Percentiles rank a stretch among this genome's conserved stretches.
These are phyloP conservation scores for Zaprionus africanus DNA, from an alignment of 1,140 invertebrate genomes.

Conservation along the genomic window DNA sequence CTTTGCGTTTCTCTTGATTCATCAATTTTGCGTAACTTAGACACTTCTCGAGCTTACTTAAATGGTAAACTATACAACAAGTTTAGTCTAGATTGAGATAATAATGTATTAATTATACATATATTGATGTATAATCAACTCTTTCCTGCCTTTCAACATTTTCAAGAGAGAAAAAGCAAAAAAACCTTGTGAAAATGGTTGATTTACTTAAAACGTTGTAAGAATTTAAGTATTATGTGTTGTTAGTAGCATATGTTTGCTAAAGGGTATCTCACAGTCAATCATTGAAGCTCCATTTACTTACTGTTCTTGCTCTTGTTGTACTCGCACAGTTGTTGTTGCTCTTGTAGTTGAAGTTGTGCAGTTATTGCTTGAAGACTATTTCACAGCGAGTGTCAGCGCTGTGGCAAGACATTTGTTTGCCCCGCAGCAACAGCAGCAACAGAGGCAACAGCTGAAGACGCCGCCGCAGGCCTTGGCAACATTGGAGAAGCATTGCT, in stretches of 20 bases:
- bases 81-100: not conserved
- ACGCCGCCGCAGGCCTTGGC: slow-evolving; percentile 11
- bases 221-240: not conserved
- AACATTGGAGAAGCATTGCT: not conserved
- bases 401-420: slow-evolving; percentile 52
- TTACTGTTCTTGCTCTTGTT: slow-evolving; percentile 1
- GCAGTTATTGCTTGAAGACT: slow-evolving; percentile 66
- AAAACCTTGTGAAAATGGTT: not conserved
- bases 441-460: slow-evolving; percentile 35
- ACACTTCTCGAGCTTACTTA: not conserved
- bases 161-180: not conserved
- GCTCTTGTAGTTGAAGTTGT: slow-evolving; percentile 32
- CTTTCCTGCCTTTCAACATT: not conserved
- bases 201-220: too few species aligned
- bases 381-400: slow-evolving; percentile 68
- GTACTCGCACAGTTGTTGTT: not conserved
- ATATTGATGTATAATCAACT: not conserved
- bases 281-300: not conserved
- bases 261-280: not conserved
- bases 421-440: slow-evolving; percentile 31
- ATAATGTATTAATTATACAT: too few species aligned
- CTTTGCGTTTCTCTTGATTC: not conserved
- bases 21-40: not conserved
- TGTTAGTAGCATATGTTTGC: too few species aligned
- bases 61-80: not conserved